Evolutionary conservation across 2,888 invertebrate species (phyloP), one percentile per base, ranked within the genome.

Genomic region (Hecatera dysodea): DNA sequence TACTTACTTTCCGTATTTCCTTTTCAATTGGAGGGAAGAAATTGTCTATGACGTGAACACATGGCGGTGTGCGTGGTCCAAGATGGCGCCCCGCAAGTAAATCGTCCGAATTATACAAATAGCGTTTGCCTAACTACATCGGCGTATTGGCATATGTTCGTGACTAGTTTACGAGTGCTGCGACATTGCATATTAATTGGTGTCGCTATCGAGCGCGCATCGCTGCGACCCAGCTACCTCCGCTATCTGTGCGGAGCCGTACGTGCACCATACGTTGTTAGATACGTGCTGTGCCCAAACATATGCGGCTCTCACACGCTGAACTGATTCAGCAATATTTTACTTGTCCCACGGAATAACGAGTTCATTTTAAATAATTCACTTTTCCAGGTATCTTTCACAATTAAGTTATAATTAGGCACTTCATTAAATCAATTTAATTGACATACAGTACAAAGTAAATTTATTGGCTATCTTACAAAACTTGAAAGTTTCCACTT

Each of bases 161-260:
- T 95, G 95, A 95, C 94, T 94, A 92, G 94, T 95, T 94, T 94
- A 95, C 95, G 95, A 93, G 93, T 93, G 90, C 92, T 90, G 91
- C 92, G 93, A 94, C 95, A 94, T 94, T 93, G 95, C 95, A 95
- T 95, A 95, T 95, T 95, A 95, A 95, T 95, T 95, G 95, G 92
- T 93, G 93, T 91, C 90, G 91, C 90, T 95, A 95, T 95, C 95
- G 91, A 92, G 84, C 88, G 90, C 90, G 91, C 94, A 95, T 94
- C 94, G 92, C 83, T 88, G 82, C 93, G 90, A 92, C 93, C 92
- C 91, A 90, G 92, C 93, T 91, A 88, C 92, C 89, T 90, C 90
- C 66, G 72, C 77, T 88, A 80, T 81, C 81, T 68, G 57, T 67
- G 42, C 50, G 46, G 39, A 39, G n/a, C 7, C 8, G 29, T 24